Evolutionary conservation across 1,140 invertebrate genomes (phyloP), one percentile per base, ranked within the genome.

Genomic region (Tetragnatha versicolor): DNA sequence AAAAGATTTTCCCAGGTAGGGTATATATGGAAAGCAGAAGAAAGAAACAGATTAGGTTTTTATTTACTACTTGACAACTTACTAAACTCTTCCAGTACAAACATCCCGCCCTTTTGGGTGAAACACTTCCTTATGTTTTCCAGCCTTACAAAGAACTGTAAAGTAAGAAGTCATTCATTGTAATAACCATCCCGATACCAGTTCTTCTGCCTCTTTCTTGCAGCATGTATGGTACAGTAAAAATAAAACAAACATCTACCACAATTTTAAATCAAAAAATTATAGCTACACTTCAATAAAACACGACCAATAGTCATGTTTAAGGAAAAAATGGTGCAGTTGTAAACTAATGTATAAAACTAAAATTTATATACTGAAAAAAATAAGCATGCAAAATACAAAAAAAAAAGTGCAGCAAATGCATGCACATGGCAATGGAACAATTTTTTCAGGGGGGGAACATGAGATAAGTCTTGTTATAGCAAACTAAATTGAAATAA

Each of bases 61-160:
- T 79, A 68, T 68, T 68, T 68, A 79, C 76, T 79, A 69, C 73
- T 53, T 55, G 76, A 65, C 84, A 85, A 93, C 94, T 95, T 91
- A 98, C 95, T 97, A 88, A 92, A 98, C 91, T 98, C 97, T 90
- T 99, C 98, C 86, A 99, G 90, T 85, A 99, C 93, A 90, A 99
- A 99, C 86, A 99, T 95, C 86, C 95, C 96, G 86, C 97, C 97
- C 88, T 97, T 98, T 87, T 96, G 95, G 76, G 96, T 98, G 89
- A 98, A 98, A 90, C 97, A 99, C 89, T 99, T 99, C 87, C 96
- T 92, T 88, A 99, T 99, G 88, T 98, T 96, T 89, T 96, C 94
- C 88, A 99, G 91, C 86, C 96, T 93, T 88, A 99, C 96, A 90
- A 99, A 99, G 89, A 98, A 98, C 97, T 99, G 92, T 84, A 96